Evolutionary conservation across 2,113 vertebrate species (phyloP).

Genomic region (Origma solitaria): DNA sequence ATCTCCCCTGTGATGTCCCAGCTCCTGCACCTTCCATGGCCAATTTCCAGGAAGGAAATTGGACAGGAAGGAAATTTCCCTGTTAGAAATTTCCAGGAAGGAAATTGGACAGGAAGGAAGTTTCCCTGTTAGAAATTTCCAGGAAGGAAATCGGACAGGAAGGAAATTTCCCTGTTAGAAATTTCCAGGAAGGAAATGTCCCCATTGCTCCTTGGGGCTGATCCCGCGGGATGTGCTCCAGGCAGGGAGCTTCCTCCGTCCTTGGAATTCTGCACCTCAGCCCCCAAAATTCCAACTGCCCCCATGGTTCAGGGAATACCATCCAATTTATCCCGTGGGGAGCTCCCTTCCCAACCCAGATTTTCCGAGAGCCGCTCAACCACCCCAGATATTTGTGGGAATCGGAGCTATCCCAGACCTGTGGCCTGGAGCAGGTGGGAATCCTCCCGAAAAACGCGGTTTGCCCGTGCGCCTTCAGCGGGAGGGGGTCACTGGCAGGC

Average conservation of each 20-base stretch:
- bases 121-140: too few species aligned
- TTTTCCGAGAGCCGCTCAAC: fast-evolving
- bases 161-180: too few species aligned
- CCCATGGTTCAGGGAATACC: fast-evolving
- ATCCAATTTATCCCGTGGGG: fast-evolving
- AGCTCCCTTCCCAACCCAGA: neutral
- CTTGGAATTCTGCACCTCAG: fast-evolving
- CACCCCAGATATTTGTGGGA: neutral
- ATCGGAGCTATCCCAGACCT: neutral
- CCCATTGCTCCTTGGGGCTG: neutral
- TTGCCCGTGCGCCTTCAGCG: neutral
- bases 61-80: too few species aligned
- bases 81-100: too few species aligned
- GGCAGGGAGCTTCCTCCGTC: neutral
- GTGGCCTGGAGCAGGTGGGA: constrained; percentile 34
- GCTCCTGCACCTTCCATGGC: fast-evolving
- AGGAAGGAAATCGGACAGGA: too few species aligned
- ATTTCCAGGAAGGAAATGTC: too few species aligned
- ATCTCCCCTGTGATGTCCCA: neutral
- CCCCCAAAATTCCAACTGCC: neutral
- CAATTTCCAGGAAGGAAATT: neutral
- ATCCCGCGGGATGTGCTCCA: fast-evolving
- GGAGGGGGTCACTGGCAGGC: neutral
- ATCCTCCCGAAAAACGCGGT: neutral
- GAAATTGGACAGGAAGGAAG: too few species aligned